phyloP scores from a whole-genome alignment of 2,797 vertebrate genomes.

The Hybognathus amarus region DNA sequence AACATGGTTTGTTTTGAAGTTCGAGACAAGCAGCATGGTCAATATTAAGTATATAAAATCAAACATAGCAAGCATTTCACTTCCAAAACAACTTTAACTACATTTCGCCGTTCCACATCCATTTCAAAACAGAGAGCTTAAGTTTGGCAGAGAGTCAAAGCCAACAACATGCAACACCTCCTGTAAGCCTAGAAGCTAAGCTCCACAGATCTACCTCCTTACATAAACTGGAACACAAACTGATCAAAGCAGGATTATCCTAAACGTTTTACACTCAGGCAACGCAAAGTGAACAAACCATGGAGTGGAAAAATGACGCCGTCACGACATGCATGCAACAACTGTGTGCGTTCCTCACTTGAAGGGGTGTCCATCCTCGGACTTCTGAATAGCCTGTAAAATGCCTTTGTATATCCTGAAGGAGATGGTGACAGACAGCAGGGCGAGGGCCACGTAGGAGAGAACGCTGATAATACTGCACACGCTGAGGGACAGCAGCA shows the following conservation, averaged over 20 bases:
- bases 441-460: slow-evolving; percentile 84
- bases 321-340: not conserved
- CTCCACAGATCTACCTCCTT: slow-evolving; percentile 32
- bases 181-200: slow-evolving; percentile 27
- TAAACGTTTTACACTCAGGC: slow-evolving; percentile 9
- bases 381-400: slow-evolving; percentile 87
- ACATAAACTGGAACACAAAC: slow-evolving; percentile 38
- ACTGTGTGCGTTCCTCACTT: slow-evolving; percentile 71
- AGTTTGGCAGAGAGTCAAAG: slow-evolving; percentile 1
- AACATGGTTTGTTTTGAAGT: not conserved
- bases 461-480: slow-evolving; percentile 88
- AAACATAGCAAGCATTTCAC: not conserved
- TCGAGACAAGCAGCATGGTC: not conserved
- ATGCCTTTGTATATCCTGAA: slow-evolving; percentile 90
- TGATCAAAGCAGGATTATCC: slow-evolving; percentile 43
- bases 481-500: slow-evolving; percentile 85
- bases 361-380: slow-evolving; percentile 85
- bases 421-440: slow-evolving; percentile 86
- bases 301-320: not conserved
- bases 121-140: not conserved
- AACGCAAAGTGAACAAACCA: slow-evolving; percentile 4
- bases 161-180: slow-evolving; percentile 8
- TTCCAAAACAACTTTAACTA: not conserved
- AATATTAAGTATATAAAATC: not conserved
- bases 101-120: not conserved